Conservation (phyloP, 2,888 invertebrate genomes). For the Netelia virgata region DNA sequence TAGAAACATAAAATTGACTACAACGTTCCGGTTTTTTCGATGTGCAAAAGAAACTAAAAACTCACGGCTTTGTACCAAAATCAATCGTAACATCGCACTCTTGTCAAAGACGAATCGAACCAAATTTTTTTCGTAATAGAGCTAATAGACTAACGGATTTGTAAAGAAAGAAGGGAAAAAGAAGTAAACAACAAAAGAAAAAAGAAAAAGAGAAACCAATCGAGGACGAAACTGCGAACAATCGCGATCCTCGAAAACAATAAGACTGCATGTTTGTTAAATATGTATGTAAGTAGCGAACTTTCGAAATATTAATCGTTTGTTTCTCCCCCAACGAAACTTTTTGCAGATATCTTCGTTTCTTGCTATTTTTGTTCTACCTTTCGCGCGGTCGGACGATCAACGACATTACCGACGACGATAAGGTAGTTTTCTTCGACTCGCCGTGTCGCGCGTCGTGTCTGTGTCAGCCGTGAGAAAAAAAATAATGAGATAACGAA, state of each 20-base stretch:
- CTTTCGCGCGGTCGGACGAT: neutral
- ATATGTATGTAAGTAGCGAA: conserved; percentile 77
- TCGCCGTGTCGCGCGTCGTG: neutral
- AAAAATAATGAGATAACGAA: conserved; percentile 5
- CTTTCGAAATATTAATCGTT: conserved; percentile 46
- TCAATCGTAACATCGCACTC: conserved; percentile 75
- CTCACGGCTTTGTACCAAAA: conserved; percentile 69
- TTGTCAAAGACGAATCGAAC: conserved; percentile 77
- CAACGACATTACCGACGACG: conserved; percentile 32
- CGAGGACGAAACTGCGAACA: conserved; percentile 20
- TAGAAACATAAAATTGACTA: neutral
- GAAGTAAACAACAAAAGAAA: conserved; percentile 36
- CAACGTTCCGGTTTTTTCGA: conserved; percentile 4
- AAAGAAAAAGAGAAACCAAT: neutral
- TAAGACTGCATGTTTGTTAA: conserved; percentile 84
- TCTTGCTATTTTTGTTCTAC: conserved; percentile 33
- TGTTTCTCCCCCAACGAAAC: conserved; percentile 48
- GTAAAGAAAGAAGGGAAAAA: conserved; percentile 34
- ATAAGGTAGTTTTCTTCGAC: conserved; percentile 22
- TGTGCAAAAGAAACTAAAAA: conserved; percentile 3
- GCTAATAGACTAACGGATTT: conserved; percentile 59
- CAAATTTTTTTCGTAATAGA: conserved; percentile 74
- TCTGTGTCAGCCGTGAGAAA: conserved; percentile 13
- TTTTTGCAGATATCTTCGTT: conserved; percentile 44
- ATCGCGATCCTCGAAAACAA: conserved; percentile 73